These are phyloP conservation scores for Euborellia annulipes DNA, from an alignment of 1,140 invertebrate species.

Conservation along the genomic window DNA sequence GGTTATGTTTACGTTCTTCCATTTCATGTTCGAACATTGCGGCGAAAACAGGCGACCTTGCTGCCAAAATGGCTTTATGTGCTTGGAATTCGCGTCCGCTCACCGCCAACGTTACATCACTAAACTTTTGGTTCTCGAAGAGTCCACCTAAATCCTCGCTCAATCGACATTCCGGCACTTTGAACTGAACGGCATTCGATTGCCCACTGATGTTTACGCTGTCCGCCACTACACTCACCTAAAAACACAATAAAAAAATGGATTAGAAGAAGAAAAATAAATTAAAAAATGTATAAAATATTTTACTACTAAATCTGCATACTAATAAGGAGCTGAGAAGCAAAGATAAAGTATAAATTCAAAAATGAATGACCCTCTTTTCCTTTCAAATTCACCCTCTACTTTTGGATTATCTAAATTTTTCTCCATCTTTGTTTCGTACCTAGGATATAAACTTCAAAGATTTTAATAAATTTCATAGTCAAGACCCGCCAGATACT, in stretches of 20 bases:
- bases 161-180: slow-evolving; percentile 90
- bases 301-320: neutral
- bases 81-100: slow-evolving; percentile 87
- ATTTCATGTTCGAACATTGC: slow-evolving; percentile 99
- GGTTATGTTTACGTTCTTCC: slow-evolving; percentile 92
- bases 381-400: slow-evolving; percentile 7
- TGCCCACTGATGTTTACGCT: slow-evolving; percentile 94
- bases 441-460: too few species aligned
- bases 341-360: slow-evolving; percentile 12
- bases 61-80: slow-evolving; percentile 93
- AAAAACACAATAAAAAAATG: slow-evolving; percentile 15
- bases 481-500: too few species aligned
- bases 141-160: slow-evolving; percentile 84
- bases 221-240: slow-evolving; percentile 89
- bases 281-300: neutral
- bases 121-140: slow-evolving; percentile 93
- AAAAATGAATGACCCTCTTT: slow-evolving; percentile 12
- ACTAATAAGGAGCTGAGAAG: neutral
- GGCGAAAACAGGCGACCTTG: slow-evolving; percentile 88
- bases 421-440: too few species aligned
- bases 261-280: neutral
- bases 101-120: slow-evolving; percentile 87
- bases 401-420: slow-evolving; percentile 8
- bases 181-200: slow-evolving; percentile 88
- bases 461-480: too few species aligned